Percentiles rank a stretch among this genome's conserved stretches.
Evolutionary conservation across 2,888 invertebrate genomes (phyloP).

Genomic region (Emmelina monodactyla): DNA sequence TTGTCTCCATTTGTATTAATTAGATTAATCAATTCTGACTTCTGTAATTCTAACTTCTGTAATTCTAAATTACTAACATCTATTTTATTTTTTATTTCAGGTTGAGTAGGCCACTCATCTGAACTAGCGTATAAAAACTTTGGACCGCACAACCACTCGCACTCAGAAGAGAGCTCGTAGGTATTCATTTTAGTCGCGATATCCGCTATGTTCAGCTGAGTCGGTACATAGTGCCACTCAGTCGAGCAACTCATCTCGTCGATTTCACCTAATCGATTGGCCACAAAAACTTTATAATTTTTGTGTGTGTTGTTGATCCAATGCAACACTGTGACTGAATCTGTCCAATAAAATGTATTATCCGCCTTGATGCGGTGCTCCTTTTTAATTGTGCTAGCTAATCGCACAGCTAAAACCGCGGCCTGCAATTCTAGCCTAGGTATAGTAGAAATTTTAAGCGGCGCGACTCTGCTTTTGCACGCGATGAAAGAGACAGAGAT

Average conservation of each 20-base stretch:
- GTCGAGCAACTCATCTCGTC: neutral
- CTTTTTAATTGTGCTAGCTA: too few relatives aligned
- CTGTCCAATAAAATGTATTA: too few relatives aligned
- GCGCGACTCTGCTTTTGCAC: too few relatives aligned
- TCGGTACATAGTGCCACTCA: neutral
- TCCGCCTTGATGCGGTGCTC: too few relatives aligned
- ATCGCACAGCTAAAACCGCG: too few relatives aligned
- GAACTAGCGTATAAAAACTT: neutral
- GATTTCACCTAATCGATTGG: neutral
- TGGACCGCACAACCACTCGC: neutral
- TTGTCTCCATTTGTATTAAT: too few relatives aligned
- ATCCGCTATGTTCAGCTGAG: neutral
- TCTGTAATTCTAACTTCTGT: too few relatives aligned
- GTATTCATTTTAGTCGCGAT: neutral
- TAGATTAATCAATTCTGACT: too few relatives aligned
- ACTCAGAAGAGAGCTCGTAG: neutral
- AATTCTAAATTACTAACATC: neutral
- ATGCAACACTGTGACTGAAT: neutral
- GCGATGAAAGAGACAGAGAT: too few relatives aligned
- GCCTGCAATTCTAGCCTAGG: too few relatives aligned
- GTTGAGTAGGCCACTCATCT: neutral
- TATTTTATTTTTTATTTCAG: neutral
- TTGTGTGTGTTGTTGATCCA: neutral
- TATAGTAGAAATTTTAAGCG: too few relatives aligned
- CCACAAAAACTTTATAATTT: neutral